Evolutionary conservation across 2,888 invertebrate genomes (phyloP).

Genomic region (Lacanobia oleracea): DNA sequence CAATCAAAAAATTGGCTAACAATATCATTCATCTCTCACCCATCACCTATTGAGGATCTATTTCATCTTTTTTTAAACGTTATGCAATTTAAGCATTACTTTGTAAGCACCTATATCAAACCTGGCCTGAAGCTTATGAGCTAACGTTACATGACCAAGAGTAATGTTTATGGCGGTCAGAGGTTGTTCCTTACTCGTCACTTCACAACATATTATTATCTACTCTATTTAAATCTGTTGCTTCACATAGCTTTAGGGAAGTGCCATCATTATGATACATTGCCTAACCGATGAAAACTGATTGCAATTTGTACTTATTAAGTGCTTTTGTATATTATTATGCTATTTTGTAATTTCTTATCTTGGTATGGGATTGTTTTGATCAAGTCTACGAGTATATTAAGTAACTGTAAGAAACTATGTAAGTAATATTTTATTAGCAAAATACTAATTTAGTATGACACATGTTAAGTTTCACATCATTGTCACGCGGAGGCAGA

Average conservation of each 20-base stretch:
- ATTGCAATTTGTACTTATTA: conserved; percentile 7
- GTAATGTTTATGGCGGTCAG: conserved; percentile 42
- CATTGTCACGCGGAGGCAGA: no score
- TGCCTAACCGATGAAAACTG: conserved; percentile 20
- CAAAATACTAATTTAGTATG: no score
- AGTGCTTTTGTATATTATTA: neutral
- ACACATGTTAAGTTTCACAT: no score
- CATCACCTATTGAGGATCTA: neutral
- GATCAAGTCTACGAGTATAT: no score
- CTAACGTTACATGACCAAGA: conserved; percentile 30
- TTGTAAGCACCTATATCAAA: conserved; percentile 13
- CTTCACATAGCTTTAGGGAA: conserved; percentile 50
- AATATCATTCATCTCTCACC: no score
- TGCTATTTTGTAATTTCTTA: neutral
- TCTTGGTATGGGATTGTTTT: no score
- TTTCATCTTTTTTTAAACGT: conserved; percentile 10
- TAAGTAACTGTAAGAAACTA: neutral
- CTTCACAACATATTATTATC: conserved; percentile 29
- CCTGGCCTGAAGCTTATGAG: conserved; percentile 41
- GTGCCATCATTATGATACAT: conserved; percentile 34
- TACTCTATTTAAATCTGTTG: conserved; percentile 45
- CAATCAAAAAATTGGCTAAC: no score
- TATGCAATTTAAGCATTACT: conserved; percentile 18
- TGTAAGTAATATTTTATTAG: no score
- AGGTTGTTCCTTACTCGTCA: conserved; percentile 48